Evolutionary conservation across 2,797 vertebrate genomes (phyloP), one percentile per base, ranked within the genome.

Genomic region (Ciconia nigra): DNA sequence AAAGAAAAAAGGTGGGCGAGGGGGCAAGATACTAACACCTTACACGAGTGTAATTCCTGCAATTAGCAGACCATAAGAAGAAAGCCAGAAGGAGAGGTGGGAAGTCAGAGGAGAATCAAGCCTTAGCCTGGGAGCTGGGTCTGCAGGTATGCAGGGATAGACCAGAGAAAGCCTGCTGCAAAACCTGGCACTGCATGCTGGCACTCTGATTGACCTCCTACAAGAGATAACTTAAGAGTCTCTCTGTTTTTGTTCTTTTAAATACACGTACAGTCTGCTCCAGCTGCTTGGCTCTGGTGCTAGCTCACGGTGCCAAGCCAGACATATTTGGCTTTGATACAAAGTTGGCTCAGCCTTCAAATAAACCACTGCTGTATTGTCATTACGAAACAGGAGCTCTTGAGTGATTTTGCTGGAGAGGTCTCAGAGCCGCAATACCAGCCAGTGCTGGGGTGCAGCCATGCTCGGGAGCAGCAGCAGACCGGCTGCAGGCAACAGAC

Each of bases 191-290:
- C 58, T 5, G 21, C 62, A 24, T 24, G 62, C 37, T 92, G 69
- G 72, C 89, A 93, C 89, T 95, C 87, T 58, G 29, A n/a, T 47
- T 90, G 95, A 97, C 94, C 95, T 94, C 88, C 76, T 62, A 47
- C 66, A 84, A 67, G 84, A 96, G 96, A 91, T 91, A 97, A 73
- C 87, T 89, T 55, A 35, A 83, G 92, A 81, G 65, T 46, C 76
- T 81, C 91, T 93, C 73, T 90, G 95, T 11, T 96, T 95, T 94
- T 95, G 86, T 89, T 95, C 93, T 83, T 86, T 96, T 72, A 93
- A 95, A 92, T 66, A 87, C 83, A 92, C 1, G 5, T 65, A 67
- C 66, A 90, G 79, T 54, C 94, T 88, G 95, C 93, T 90, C 95
- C 94, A 97, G 96, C 95, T 97, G 95, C 96, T 97, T 93, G 94